Evolutionary conservation across 2,113 vertebrate species (phyloP).

Genomic region (Gyps fulvus): DNA sequence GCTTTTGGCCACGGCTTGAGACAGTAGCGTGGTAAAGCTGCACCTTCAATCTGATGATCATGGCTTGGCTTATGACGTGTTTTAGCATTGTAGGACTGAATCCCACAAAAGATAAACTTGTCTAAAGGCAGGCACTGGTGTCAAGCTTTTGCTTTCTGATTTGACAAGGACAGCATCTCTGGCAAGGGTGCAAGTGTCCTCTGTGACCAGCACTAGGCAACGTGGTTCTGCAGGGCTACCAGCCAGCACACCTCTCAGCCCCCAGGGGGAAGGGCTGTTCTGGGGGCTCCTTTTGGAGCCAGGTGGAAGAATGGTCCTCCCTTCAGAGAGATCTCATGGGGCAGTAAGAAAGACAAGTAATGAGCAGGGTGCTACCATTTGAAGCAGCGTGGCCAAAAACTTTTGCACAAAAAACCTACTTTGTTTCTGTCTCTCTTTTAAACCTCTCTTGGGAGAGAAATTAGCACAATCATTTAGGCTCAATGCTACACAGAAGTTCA

Average conservation of each 20-base stretch:
- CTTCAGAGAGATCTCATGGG: neutral
- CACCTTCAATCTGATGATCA: neutral
- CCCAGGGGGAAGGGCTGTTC: neutral
- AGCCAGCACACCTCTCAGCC: neutral
- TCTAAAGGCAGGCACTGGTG: neutral
- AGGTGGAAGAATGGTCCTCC: neutral
- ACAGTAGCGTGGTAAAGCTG: neutral
- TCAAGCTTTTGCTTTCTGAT: neutral
- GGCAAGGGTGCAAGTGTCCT: neutral
- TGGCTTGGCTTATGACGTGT: neutral
- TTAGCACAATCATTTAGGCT: neutral
- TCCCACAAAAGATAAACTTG: neutral
- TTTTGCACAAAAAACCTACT: neutral
- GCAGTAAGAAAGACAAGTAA: neutral
- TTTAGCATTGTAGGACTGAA: neutral
- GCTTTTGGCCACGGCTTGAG: neutral
- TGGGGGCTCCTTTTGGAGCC: neutral
- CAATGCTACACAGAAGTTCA: neutral
- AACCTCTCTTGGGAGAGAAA: neutral
- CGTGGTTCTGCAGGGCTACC: neutral
- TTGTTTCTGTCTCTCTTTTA: neutral
- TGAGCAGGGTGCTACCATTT: neutral
- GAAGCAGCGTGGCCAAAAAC: neutral
- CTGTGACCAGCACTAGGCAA: neutral
- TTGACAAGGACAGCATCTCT: neutral